Evolutionary conservation across 2,797 vertebrate species (phyloP), one percentile per base, ranked within the genome.

Genomic region (Huso huso): DNA sequence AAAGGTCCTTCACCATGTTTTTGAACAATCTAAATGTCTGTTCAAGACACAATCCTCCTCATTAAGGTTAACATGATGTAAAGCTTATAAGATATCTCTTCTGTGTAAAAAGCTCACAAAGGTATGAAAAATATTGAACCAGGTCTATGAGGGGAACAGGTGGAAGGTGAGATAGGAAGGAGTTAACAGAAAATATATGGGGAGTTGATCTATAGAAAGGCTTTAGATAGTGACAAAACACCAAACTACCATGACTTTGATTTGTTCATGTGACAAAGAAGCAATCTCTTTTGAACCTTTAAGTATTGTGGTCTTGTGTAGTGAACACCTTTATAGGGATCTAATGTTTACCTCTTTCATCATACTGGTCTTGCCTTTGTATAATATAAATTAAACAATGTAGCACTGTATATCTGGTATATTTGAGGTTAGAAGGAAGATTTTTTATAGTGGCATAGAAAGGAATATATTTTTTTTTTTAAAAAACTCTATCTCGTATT

Each of bases 151-250:
- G 55, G 55, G 13, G 13, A 58, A 13, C 9, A n/a, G 9, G 7
- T 2, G 2, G 12, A n/a, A 58, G 12, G 6, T 10, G 6, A 58
- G 55, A n/a, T 58, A 58, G 12, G 55, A 58, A 58, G 55, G 55
- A 58, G 55, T 58, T 58, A 58, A 58, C 55, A 11, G 55, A 13
- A 13, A n/a, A 58, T 6, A 58, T 37, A 37, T 37, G 23, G 23
- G 4, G 23, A 37, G 23, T 37, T 37, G 55, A 58, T 58, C 55
- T 11, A 58, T 58, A n/a, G 7, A n/a, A 58, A 58, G 55, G 55
- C 55, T 58, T 58, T 58, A 58, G 55, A 58, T n/a, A 58, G 55
- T 58, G 55, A 58, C 55, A 58, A 58, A 58, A 58, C 13, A 58
- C 55, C 55, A 58, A 23, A 11, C 55, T 13, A 58, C 55, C 6